phyloP scores from a whole-genome alignment of 2,888 invertebrate genomes.

The Myopa tessellatipennis region DNA sequence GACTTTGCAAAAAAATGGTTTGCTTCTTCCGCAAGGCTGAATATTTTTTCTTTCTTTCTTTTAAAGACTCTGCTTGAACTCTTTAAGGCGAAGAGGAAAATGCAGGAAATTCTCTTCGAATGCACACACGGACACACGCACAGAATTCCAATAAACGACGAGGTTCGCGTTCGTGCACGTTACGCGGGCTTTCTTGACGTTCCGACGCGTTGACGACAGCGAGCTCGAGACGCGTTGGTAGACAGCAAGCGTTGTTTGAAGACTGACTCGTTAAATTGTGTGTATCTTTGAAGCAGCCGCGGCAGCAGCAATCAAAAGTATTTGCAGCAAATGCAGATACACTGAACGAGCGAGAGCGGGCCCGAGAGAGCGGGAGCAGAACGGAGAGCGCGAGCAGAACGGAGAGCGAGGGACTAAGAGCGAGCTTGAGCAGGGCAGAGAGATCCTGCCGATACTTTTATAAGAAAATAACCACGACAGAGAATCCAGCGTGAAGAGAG shows the following conservation, averaged over 20 bases:
- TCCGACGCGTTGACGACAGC: constrained; percentile 43
- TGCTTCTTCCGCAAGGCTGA: no score
- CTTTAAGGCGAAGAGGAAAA: constrained; percentile 15
- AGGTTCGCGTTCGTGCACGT: constrained; percentile 27
- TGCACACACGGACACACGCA: constrained; percentile 17
- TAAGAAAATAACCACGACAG: no score
- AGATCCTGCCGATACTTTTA: no score
- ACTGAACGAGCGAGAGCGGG: not conserved
- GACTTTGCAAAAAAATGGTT: no score
- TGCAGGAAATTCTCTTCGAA: constrained; percentile 20
- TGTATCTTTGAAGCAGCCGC: constrained; percentile 49
- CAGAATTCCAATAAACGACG: constrained; percentile 23
- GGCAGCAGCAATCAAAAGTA: constrained; percentile 35
- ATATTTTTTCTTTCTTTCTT: constrained; percentile 7
- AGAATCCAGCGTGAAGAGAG: no score
- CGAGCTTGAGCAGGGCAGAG: not conserved
- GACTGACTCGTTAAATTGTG: constrained; percentile 56
- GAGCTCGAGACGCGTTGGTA: constrained; percentile 46
- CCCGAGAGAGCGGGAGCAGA: not conserved
- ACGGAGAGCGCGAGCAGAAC: not conserved
- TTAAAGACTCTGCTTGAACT: constrained; percentile 9
- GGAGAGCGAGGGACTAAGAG: not conserved
- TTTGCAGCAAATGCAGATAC: not conserved
- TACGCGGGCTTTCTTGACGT: constrained; percentile 27
- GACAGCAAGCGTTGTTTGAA: constrained; percentile 60